These are phyloP conservation scores for Carposina sasakii DNA, from an alignment of 1,140 invertebrate genomes.

Conservation along the genomic window DNA sequence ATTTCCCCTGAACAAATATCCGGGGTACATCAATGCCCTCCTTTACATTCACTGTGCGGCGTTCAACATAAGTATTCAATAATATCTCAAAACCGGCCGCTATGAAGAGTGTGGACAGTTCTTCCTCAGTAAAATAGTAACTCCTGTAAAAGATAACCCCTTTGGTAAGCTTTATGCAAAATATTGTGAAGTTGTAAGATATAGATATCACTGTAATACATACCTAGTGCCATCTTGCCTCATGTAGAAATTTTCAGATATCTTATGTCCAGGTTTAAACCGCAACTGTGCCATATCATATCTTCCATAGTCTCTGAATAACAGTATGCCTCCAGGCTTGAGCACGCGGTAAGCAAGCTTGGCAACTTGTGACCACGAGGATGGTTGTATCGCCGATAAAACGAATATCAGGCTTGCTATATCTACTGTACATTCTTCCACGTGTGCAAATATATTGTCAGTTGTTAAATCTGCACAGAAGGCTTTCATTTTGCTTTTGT, in stretches of 20 bases:
- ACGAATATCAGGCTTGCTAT: slow-evolving; percentile 96
- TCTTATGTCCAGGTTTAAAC: slow-evolving; percentile 94
- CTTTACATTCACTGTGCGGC: slow-evolving; percentile 92
- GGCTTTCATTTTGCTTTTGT: slow-evolving; percentile 78
- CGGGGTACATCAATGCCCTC: slow-evolving; percentile 92
- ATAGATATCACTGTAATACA: slow-evolving; percentile 6
- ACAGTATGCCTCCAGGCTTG: slow-evolving; percentile 85
- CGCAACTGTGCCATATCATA: slow-evolving; percentile 98
- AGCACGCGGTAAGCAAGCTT: slow-evolving; percentile 80
- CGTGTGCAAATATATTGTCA: slow-evolving; percentile 74
- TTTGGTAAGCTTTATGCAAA: not conserved
- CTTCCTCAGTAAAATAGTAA: slow-evolving; percentile 86
- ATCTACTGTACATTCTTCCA: slow-evolving; percentile 78
- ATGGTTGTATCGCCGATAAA: slow-evolving; percentile 92
- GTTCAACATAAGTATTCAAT: slow-evolving; percentile 83
- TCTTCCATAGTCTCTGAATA: slow-evolving; percentile 98
- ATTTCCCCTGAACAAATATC: slow-evolving; percentile 95
- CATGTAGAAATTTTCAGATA: slow-evolving; percentile 95
- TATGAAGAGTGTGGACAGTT: slow-evolving; percentile 76
- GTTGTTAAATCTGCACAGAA: slow-evolving; percentile 84
- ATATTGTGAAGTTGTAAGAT: slow-evolving; percentile 12
- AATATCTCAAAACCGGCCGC: slow-evolving; percentile 80
- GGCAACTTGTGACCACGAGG: slow-evolving; percentile 82
- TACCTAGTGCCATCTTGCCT: slow-evolving; percentile 97
- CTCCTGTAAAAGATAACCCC: slow-evolving; percentile 74